Evolutionary conservation across 2,113 vertebrate species (phyloP).

Genomic region (Atrichornis clamosus): DNA sequence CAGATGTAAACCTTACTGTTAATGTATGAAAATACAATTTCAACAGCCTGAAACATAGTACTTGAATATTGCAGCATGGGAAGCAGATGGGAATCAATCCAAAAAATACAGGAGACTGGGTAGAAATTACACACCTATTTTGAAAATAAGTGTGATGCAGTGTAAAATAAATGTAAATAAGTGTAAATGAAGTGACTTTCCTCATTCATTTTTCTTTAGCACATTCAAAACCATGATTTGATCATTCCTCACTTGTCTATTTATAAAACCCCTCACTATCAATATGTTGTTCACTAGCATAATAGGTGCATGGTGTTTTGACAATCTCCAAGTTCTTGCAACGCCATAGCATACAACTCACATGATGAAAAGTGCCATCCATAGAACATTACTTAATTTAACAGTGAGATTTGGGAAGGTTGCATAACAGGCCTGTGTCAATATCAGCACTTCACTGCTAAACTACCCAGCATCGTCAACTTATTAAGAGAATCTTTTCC

Average conservation of each 20-base stretch:
- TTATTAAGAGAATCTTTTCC: background rate
- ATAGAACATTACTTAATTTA: background rate
- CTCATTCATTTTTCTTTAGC: background rate
- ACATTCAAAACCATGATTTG: background rate
- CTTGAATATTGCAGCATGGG: background rate
- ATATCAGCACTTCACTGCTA: background rate
- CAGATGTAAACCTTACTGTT: background rate
- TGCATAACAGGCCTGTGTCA: background rate
- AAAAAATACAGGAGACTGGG: background rate
- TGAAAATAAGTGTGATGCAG: background rate
- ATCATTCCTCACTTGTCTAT: background rate
- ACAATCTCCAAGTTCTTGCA: background rate
- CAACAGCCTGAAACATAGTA: background rate
- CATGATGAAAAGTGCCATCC: background rate
- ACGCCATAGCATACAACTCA: background rate
- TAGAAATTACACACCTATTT: background rate
- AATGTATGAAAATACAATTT: background rate
- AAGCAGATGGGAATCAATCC: background rate
- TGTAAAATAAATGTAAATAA: background rate
- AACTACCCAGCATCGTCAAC: background rate
- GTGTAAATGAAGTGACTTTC: background rate
- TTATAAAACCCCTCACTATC: background rate
- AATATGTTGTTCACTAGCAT: background rate
- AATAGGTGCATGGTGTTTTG: background rate
- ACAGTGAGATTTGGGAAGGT: background rate